Evolutionary conservation across 2,797 vertebrate genomes (phyloP), one percentile per base, ranked within the genome.

Genomic region (Tangara arthus): DNA sequence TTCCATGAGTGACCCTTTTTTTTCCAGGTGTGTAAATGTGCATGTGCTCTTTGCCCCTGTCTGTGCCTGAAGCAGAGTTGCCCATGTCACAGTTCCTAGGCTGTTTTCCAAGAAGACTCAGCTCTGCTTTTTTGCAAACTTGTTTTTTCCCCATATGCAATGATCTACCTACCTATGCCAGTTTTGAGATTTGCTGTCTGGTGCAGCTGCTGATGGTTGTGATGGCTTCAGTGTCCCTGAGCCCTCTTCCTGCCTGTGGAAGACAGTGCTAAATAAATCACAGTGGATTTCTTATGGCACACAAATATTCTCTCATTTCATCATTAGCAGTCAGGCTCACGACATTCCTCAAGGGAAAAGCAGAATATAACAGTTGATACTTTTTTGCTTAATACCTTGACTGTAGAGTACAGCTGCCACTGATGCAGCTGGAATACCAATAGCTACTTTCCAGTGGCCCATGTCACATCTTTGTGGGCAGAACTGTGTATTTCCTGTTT

Each of bases 111-210:
- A 69, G 66, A 87, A 82, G 35, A 61, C 9, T 35, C 27, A 27
- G 14, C 44, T 92, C 34, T 76, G 14, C 30, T 59, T 61, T 83
- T 70, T 52, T 26, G 12, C 35, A 20, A 49, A 7, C 14, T 55
- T 70, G 1, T n/a, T 80, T 30, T 55, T 32, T 1, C 11, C 19
- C 11, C 5, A 9, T 14, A 37, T 17, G 18, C 1, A 0, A 0
- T 41, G 42, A 56, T 52, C 18, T 37, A 0, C 11, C 20, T 50
- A 5, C 50, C 6, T 39, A 15, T 4, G 2, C 28, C 28, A 49
- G 0, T n/a, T 70, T 15, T 8, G 56, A 56, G 70, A 52, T 79
- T n/a, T 35, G 11, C 59, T 59, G 23, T 55, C 23, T 61, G 50
- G 11, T 1, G 9, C 39, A 57, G 4, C 37, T 81, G 59, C 61